phyloP scores from a whole-genome alignment of 2,797 vertebrate species.

The Molossus molossus region DNA sequence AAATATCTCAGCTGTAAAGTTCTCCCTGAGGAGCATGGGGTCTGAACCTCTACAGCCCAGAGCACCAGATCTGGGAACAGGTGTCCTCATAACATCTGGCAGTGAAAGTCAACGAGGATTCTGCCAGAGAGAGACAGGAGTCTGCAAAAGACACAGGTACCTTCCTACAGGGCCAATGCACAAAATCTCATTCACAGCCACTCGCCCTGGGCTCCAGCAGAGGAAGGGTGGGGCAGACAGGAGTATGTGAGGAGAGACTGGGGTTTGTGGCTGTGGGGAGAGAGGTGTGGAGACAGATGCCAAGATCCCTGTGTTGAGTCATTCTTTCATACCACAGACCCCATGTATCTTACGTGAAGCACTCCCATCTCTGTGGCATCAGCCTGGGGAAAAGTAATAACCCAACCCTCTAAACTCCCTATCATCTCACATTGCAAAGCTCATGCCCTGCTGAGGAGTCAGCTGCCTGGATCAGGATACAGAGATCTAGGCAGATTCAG shows the following conservation, averaged over 20 bases:
- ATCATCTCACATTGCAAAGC: background rate
- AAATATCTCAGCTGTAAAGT: background rate
- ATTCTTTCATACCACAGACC: background rate
- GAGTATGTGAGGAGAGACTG: background rate
- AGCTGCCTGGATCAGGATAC: background rate
- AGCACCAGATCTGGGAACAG: background rate
- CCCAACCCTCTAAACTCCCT: background rate
- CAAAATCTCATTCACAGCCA: background rate
- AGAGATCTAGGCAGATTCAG: background rate
- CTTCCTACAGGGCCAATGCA: background rate
- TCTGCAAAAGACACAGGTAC: background rate
- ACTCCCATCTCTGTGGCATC: background rate
- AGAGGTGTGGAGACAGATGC: background rate
- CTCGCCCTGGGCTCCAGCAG: background rate
- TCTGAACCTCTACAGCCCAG: background rate
- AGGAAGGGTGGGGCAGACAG: background rate
- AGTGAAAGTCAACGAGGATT: background rate
- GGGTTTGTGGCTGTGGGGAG: background rate
- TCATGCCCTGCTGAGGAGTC: background rate
- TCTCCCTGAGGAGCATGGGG: background rate
- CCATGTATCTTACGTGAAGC: background rate
- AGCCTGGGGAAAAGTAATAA: background rate
- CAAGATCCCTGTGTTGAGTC: background rate
- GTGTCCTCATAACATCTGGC: background rate
- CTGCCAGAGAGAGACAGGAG: background rate